Evolutionary conservation across 2,113 vertebrate genomes (phyloP).

Genomic region (Cephalopholis sonnerati): DNA sequence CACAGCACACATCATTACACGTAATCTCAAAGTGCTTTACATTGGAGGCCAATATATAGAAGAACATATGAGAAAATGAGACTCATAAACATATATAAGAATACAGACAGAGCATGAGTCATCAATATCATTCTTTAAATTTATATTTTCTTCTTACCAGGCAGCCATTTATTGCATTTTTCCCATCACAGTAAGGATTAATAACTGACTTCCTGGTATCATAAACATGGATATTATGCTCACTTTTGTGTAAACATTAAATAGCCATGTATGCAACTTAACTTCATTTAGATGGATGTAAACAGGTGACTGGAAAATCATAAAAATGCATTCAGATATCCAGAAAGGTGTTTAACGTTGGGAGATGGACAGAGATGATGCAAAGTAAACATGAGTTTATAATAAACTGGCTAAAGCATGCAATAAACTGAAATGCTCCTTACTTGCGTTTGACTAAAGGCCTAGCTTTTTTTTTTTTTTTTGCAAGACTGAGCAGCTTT

Average conservation of each 20-base stretch:
- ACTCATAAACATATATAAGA: too few species aligned
- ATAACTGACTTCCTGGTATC: too few species aligned
- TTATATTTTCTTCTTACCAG: neutral
- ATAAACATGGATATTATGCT: neutral
- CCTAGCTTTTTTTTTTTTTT: too few species aligned
- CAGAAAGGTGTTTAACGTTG: neutral
- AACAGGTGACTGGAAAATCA: neutral
- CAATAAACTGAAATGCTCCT: neutral
- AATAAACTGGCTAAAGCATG: neutral
- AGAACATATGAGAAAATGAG: too few species aligned
- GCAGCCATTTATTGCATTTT: neutral
- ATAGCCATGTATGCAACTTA: neutral
- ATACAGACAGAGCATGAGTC: too few species aligned
- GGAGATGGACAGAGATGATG: neutral
- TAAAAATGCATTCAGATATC: neutral
- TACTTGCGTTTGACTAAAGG: neutral
- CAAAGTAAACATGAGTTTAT: neutral
- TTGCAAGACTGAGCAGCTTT: neutral
- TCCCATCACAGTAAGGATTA: neutral
- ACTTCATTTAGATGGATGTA: neutral
- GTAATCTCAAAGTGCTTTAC: too few species aligned
- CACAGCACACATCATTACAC: too few species aligned
- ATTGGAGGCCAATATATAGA: too few species aligned
- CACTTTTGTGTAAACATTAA: neutral
- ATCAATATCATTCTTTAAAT: neutral